Conservation (phyloP, 2,113 vertebrate species). For the rabbit (Oryctolagus cuniculus) region mOryCun1.1 NC_091449.1:60873001-60873500, state of each 20-base stretch:
- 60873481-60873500: neutral
- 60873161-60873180: neutral
- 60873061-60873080: neutral
- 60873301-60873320: rapidly evolving
- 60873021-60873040: neutral
- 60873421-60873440: neutral
- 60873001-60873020: neutral
- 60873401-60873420: too few species aligned
- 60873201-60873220: neutral
- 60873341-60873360: neutral
- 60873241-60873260: neutral
- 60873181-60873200: neutral
- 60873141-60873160: neutral
- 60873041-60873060: neutral
- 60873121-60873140: neutral
- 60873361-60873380: neutral
- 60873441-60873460: slow-evolving; percentile 10
- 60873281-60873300: neutral
- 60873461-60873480: slow-evolving; percentile 51
- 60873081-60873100: neutral
- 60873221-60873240: neutral
- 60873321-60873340: rapidly evolving
- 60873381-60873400: neutral
- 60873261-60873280: neutral
- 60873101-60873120: neutral